Evolutionary conservation across 1,140 invertebrate species (phyloP).

Genomic region (Drosophila subobscura): DNA sequence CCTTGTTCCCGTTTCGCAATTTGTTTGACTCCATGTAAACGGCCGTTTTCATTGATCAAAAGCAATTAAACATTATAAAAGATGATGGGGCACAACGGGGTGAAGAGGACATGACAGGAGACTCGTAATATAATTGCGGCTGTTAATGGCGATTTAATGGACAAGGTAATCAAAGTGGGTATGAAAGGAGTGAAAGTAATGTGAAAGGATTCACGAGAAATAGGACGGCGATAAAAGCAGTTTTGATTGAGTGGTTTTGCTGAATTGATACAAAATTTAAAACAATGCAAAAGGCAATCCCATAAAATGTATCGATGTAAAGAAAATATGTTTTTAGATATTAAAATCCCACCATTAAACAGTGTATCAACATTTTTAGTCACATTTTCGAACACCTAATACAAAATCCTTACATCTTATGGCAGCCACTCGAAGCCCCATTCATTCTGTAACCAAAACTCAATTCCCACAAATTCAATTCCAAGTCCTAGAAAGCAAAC

Average conservation of each 20-base stretch:
- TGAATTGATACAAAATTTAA: background rate
- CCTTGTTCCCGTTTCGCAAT: constrained; percentile 16
- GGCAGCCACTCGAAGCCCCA: constrained; percentile 32
- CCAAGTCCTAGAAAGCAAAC: constrained; percentile 33
- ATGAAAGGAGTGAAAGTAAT: constrained; percentile 13
- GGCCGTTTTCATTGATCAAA: constrained; percentile 51
- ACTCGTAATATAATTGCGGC: constrained; percentile 34
- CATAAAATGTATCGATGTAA: background rate
- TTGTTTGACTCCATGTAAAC: constrained; percentile 25
- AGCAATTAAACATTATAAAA: constrained; percentile 66
- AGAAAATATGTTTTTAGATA: background rate
- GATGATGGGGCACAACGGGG: constrained; percentile 7
- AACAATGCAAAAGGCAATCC: too few species aligned
- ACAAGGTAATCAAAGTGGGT: constrained; percentile 42
- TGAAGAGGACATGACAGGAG: constrained; percentile 7
- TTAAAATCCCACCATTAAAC: background rate
- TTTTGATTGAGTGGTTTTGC: too few species aligned
- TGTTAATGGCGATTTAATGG: constrained; percentile 44
- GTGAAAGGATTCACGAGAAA: constrained; percentile 2
- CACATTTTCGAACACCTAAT: constrained; percentile 1
- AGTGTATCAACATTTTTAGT: background rate
- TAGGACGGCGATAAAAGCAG: too few species aligned
- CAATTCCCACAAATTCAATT: constrained; percentile 45
- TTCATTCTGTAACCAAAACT: constrained; percentile 39
- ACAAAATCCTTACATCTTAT: constrained; percentile 31